Evolutionary conservation across 2,797 vertebrate species (phyloP).

Genomic region (Avahi laniger): DNA sequence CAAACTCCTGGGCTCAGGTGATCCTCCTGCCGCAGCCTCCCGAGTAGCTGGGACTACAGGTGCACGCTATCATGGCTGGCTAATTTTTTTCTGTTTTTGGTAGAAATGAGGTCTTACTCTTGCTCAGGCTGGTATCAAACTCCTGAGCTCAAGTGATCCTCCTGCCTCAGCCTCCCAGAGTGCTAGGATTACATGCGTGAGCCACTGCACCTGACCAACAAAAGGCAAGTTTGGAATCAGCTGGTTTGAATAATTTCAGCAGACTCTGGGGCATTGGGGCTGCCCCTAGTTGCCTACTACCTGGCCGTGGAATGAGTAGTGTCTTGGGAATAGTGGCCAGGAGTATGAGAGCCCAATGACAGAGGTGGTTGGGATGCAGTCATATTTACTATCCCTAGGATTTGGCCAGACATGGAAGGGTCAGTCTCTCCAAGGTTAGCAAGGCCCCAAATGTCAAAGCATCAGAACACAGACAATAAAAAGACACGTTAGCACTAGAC

Average conservation of each 20-base stretch:
- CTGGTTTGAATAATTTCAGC: neutral
- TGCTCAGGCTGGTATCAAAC: too few species aligned
- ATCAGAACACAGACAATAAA: neutral
- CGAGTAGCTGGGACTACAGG: too few species aligned
- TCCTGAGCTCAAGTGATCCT: too few species aligned
- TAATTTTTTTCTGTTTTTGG: too few species aligned
- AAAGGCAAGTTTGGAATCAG: neutral
- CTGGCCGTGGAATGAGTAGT: neutral
- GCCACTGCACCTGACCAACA: too few species aligned
- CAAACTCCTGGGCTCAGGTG: too few species aligned
- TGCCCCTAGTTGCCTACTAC: neutral
- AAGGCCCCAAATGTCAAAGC: neutral
- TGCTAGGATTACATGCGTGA: too few species aligned
- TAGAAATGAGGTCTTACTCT: too few species aligned
- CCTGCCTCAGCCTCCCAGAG: too few species aligned
- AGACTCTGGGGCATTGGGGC: neutral
- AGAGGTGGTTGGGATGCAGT: neutral
- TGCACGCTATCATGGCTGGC: too few species aligned
- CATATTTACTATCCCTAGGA: neutral
- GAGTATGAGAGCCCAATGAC: neutral
- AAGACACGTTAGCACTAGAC: neutral
- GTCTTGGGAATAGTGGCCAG: neutral
- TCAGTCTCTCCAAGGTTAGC: neutral
- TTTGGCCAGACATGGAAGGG: neutral
- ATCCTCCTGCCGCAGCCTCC: too few species aligned